These are phyloP conservation scores for Cladorhizidae sp. DNA, from an alignment of 37 sponge, comb jelly and placozoan species.

Conservation along the genomic window DNA sequence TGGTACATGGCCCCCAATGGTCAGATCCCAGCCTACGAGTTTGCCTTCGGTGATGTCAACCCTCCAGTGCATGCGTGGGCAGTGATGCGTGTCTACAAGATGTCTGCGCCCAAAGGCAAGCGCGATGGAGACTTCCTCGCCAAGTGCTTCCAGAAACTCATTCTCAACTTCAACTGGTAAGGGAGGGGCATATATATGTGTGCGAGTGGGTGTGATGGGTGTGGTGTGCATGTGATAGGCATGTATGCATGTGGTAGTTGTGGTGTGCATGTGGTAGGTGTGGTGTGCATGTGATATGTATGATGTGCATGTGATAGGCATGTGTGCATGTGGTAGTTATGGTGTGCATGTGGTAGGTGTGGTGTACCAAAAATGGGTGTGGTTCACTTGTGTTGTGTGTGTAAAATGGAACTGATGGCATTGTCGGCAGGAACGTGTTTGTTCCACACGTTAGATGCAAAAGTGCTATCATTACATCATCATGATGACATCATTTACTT, in stretches of 20 bases:
- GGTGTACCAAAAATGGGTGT: too few relatives aligned
- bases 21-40: constrained; percentile 98
- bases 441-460: too few relatives aligned
- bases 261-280: constrained; percentile 7
- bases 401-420: too few relatives aligned
- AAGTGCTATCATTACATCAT: too few relatives aligned
- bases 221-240: too few relatives aligned
- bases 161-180: constrained; percentile 97
- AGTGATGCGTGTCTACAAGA: constrained; percentile 90
- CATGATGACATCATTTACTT: too few relatives aligned
- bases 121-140: constrained; percentile 85
- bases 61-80: constrained; percentile 99
- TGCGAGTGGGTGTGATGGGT: too few relatives aligned
- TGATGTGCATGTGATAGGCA: background rate
- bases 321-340: too few relatives aligned
- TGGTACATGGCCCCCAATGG: constrained; percentile 99
- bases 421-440: too few relatives aligned
- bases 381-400: too few relatives aligned
- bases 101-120: constrained; percentile 79
- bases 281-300: background rate
- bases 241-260: too few relatives aligned
- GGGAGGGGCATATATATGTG: background rate
- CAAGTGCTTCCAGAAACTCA: constrained; percentile 88
- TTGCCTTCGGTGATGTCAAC: constrained; percentile 92
- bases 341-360: too few relatives aligned